Conservation (phyloP, 35 echinoderm and acorn worm species). For the Heliocidaris tuberculata region DNA sequence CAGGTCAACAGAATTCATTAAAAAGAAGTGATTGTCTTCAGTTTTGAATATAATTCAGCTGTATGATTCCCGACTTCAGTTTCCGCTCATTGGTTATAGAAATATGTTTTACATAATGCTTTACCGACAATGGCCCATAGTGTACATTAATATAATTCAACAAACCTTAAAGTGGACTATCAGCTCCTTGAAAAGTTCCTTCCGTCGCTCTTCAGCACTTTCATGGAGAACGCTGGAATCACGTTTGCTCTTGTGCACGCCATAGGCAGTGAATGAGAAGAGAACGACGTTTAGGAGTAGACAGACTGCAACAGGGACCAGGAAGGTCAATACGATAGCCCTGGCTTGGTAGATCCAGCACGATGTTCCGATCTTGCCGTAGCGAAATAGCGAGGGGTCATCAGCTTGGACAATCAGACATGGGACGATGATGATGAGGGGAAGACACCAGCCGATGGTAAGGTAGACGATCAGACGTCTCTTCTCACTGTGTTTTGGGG, state of each 20-base stretch:
- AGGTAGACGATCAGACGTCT: not conserved
- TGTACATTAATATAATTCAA: not conserved
- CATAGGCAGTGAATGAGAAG: not conserved
- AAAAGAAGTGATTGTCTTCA: too few species aligned
- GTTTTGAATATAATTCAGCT: too few species aligned
- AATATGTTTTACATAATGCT: too few species aligned
- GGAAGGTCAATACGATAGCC: not conserved
- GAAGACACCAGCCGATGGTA: constrained; percentile 20
- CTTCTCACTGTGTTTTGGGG: not conserved
- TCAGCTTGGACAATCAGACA: not conserved
- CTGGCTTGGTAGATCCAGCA: constrained; percentile 11
- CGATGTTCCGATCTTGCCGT: not conserved
- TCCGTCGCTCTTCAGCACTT: not conserved
- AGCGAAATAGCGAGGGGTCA: not conserved
- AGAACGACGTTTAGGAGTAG: not conserved
- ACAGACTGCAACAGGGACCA: constrained; percentile 34
- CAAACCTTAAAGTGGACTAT: constrained; percentile 26
- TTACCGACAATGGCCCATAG: too few species aligned
- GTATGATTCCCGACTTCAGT: too few species aligned
- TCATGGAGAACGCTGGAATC: not conserved
- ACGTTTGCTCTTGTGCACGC: not conserved
- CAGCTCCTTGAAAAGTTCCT: not conserved
- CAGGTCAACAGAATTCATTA: too few species aligned
- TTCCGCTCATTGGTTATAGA: too few species aligned
- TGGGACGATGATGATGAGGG: not conserved